Percentiles rank a stretch among this genome's conserved stretches.
These are phyloP conservation scores for Nemoura dubitans DNA, from an alignment of 2,888 invertebrate species.

Conservation along the genomic window DNA sequence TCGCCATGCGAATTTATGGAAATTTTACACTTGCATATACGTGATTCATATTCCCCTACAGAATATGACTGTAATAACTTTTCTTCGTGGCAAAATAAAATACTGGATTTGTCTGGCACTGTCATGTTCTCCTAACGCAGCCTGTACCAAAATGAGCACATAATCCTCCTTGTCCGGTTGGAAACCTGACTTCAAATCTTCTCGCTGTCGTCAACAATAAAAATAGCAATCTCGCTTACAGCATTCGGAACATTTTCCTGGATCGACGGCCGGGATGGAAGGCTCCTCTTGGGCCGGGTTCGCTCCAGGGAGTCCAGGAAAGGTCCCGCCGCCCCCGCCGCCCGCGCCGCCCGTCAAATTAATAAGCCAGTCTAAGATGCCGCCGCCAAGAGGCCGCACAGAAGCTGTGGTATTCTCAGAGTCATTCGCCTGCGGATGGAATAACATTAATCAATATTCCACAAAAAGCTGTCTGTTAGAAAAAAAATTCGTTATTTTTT, in stretches of 20 bases:
- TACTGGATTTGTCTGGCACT: neutral
- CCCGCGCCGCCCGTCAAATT: constrained; percentile 46
- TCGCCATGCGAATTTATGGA: neutral
- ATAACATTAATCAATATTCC: neutral
- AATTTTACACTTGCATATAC: too few relatives aligned
- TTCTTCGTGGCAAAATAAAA: too few relatives aligned
- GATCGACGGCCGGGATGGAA: constrained; percentile 55
- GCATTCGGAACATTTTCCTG: constrained; percentile 63
- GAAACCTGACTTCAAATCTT: neutral
- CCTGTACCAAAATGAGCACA: neutral
- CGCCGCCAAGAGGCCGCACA: constrained; percentile 1
- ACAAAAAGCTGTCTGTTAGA: neutral
- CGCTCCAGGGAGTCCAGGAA: constrained; percentile 62
- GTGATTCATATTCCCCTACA: too few relatives aligned
- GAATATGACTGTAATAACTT: too few relatives aligned
- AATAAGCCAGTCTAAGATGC: constrained; percentile 49
- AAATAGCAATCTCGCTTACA: constrained; percentile 60
- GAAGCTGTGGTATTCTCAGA: neutral
- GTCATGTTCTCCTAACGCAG: neutral
- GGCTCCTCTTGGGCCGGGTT: constrained; percentile 55
- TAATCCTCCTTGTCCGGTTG: neutral
- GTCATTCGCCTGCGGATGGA: neutral
- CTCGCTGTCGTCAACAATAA: neutral
- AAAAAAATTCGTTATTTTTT: too few relatives aligned
- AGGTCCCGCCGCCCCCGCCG: constrained; percentile 55